These are phyloP conservation scores for Meta bourneti DNA, from an alignment of 2,888 invertebrate genomes.

Conservation along the genomic window DNA sequence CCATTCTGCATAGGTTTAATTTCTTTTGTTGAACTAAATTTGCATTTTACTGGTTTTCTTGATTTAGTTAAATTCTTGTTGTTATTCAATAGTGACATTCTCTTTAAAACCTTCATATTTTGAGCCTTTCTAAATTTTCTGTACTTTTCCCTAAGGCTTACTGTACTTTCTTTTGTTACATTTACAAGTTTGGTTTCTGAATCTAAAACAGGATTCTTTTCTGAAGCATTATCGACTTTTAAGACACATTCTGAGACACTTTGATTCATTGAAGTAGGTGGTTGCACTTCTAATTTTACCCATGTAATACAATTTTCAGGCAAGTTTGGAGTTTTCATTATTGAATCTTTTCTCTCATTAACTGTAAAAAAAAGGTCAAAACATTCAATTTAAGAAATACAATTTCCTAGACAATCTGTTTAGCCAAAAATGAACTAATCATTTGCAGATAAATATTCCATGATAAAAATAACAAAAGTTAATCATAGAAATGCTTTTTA, in stretches of 20 bases:
- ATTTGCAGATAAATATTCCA: background rate
- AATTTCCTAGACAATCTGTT: background rate
- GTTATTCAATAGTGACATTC: slow-evolving; percentile 1
- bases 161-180: background rate
- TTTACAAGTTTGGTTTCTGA: background rate
- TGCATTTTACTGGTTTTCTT: background rate
- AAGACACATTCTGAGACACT: background rate
- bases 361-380: background rate
- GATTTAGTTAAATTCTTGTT: background rate
- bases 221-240: background rate
- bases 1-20: background rate
- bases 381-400: background rate
- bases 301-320: background rate
- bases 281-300: background rate
- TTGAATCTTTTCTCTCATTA: background rate
- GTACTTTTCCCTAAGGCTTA: slow-evolving; percentile 11
- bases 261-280: background rate
- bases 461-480: background rate
- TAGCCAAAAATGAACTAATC: background rate
- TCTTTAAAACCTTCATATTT: slow-evolving; percentile 4
- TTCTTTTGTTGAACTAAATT: background rate
- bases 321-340: background rate
- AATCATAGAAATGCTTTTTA: background rate
- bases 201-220: background rate
- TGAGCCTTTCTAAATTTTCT: slow-evolving; percentile 11